Percentiles rank a stretch among this genome's conserved stretches.
Evolutionary conservation across 2,797 vertebrate genomes (phyloP).

Genomic region (Hydrophis major): DNA sequence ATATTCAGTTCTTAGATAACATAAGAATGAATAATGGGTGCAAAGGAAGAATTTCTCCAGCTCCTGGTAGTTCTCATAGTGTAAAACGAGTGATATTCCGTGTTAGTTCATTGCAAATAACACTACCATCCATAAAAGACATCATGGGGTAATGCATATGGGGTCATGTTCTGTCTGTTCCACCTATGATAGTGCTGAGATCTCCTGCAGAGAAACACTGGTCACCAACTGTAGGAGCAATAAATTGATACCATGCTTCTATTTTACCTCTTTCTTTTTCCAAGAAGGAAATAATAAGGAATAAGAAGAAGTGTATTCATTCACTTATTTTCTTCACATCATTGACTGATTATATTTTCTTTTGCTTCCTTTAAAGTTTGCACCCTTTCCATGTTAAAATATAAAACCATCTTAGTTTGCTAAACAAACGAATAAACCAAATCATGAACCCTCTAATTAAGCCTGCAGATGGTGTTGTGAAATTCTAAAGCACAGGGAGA

Average conservation of each 20-base stretch:
- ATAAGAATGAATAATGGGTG: background rate
- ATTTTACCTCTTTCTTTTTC: background rate
- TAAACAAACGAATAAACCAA: conserved; percentile 36
- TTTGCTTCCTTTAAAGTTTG: conserved; percentile 28
- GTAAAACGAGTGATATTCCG: background rate
- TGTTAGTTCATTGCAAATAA: background rate
- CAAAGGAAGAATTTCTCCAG: background rate
- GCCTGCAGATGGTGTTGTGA: conserved; percentile 34
- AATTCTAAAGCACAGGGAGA: conserved; percentile 44
- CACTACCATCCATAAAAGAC: background rate
- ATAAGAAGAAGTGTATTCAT: background rate
- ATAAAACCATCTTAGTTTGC: conserved; percentile 43
- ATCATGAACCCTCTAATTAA: conserved; percentile 51
- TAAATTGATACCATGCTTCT: background rate
- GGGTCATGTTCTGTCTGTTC: background rate
- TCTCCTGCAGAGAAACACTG: background rate
- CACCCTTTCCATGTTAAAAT: conserved; percentile 40
- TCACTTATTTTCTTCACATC: background rate
- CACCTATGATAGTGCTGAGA: background rate
- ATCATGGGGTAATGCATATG: background rate
- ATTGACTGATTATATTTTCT: background rate
- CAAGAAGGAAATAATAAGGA: background rate
- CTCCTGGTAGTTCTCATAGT: background rate
- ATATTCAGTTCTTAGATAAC: background rate
- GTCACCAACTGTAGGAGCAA: background rate